These are phyloP conservation scores for Ceratina japonica DNA, from an alignment of 1,140 invertebrate species.

Conservation along the genomic window DNA sequence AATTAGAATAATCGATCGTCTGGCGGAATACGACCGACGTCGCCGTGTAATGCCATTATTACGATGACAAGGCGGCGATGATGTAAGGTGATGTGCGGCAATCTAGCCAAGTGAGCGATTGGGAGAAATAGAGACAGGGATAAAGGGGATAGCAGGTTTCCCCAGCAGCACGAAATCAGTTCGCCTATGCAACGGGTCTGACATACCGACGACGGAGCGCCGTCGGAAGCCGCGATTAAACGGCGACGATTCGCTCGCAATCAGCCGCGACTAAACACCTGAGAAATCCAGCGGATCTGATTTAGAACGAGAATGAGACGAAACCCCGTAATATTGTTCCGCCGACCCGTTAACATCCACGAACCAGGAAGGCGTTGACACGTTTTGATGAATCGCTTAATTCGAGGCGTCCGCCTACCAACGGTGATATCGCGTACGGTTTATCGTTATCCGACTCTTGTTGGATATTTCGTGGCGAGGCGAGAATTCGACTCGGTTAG, in stretches of 20 bases:
- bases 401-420: not conserved
- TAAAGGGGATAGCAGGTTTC: not conserved
- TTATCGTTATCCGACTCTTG: not conserved
- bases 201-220: conserved; percentile 35
- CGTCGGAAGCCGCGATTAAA: conserved; percentile 46
- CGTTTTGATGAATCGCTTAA: conserved; percentile 15
- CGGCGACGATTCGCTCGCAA: conserved; percentile 27
- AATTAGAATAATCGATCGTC: conserved; percentile 43
- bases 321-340: conserved; percentile 5
- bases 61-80: conserved; percentile 33
- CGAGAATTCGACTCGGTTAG: not conserved
- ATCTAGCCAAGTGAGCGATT: conserved; percentile 12
- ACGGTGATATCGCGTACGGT: not conserved
- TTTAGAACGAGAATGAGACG: conserved; percentile 23
- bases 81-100: conserved; percentile 42
- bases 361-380: not conserved
- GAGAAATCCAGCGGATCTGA: conserved; percentile 25
- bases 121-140: not conserved
- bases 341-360: not conserved
- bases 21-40: not conserved
- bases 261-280: not conserved
- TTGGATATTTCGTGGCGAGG: not conserved
- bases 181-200: not conserved
- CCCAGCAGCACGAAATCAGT: conserved; percentile 13
- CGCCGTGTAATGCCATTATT: conserved; percentile 38